Base-by-base conservation (phyloP, 2,888 invertebrate species). In the Leptogaster cylindrica region DNA sequence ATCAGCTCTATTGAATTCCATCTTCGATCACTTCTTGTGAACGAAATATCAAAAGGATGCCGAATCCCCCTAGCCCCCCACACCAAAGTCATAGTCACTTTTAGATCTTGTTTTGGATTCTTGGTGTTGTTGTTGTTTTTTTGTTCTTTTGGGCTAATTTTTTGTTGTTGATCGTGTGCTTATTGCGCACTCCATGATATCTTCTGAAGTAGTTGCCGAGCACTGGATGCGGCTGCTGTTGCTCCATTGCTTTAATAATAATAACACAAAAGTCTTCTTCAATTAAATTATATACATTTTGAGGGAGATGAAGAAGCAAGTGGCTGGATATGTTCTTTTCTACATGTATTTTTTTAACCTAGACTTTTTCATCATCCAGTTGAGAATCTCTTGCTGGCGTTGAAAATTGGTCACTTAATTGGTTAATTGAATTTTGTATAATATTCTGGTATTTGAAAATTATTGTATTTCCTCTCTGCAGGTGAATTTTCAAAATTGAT, bases 381-480 rank as follows among this genome's bases (percentile, higher is more conserved):
- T 16, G 28, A 16, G 28, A 44, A 25, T 25, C 44, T 44, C 44
- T 14, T 20, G 27, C 44, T 61, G 31, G 64, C 64, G 48, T 64
- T 64, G 31, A 48, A 48, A 64, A 64, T 48, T 64, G 18, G 48
- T 48, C 33, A 20, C 64, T 64, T 64, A 64, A 64, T 64, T 64
- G 64, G 48, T 48, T 64, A 64, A 64, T 64, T 64, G 48, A 64
- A 64, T 64, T 48, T 31, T 48, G 64, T 48, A 20, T 64, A 44
- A 33, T 31, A 44, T 61, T 23, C 41, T n/a, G 23, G 25, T 36
- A 16, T 14, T 12, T 7, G 28, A 16, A 23, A 48, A 25, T 23
- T 12, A 48, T 48, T 25, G 23, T 25, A 48, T 25, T 48, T 23
- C 55, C 12, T 25, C 61, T 39, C 61, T 16, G 44, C 61, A 61